Evolutionary conservation across 2,888 invertebrate species (phyloP), one percentile per base, ranked within the genome.

Genomic region (Epirrhoe alternata): DNA sequence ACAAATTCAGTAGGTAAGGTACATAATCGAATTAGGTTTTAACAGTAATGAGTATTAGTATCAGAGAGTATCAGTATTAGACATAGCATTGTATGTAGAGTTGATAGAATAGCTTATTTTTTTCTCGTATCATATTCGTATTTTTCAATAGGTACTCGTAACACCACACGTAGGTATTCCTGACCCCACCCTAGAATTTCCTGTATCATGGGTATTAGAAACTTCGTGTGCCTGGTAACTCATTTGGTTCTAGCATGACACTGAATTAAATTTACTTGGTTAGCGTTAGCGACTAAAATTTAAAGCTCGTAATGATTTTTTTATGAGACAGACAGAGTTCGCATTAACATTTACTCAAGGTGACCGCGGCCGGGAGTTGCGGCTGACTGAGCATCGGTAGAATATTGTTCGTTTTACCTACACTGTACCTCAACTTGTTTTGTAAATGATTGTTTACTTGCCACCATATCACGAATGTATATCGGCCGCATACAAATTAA

Each of bases 281-380:
- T 62, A 56, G 31, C 52, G 31, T 30, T 61, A 17, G 30, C 42
- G 33, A 85, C 86, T 84, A 84, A 82, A 66, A 59, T 85, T 81
- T 82, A 86, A 85, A 84, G 80, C 77, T 83, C 74, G 81, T 83
- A 84, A 82, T 85, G 81, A 82, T 87, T 87, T 84, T 84, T 86
- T 84, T 85, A 81, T 83, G 77, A 81, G 77, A 78, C 80, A 80
- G 85, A 82, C 84, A 77, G 82, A 84, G 88, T 88, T 85, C 84
- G 88, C 87, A 88, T 89, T 91, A 90, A 87, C 90, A 92, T 92
- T 89, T 85, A 86, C 84, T 86, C 92, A 92, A 92, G 92, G 92
- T 92, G 92, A 92, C 90, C 89, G 88, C 81, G 84, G 84, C 82
- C 83, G 79, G 81, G 80, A 82, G 91, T 90, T 82, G 87, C 90